A percentile compares a stretch with the other conserved stretches of the same genome.
Evolutionary conservation across 2,113 vertebrate genomes (phyloP).

Genomic region (Puntigrus tetrazona): DNA sequence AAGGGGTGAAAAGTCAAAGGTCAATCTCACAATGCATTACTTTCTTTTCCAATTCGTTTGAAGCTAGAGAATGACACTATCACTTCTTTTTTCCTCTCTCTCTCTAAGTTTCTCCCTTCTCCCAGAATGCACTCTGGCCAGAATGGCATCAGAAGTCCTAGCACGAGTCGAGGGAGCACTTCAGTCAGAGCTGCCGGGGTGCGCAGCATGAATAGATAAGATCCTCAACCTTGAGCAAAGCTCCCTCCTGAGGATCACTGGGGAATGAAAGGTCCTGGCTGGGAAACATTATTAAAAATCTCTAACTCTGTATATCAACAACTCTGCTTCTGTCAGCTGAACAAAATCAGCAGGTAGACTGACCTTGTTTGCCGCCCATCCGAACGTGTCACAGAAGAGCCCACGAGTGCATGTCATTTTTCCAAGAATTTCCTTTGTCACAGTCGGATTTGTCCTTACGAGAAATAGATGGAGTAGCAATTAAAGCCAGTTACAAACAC

Average conservation of each 20-base stretch:
- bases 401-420: background rate
- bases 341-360: conserved; percentile 19
- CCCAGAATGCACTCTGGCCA: conserved; percentile 17
- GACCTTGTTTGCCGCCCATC: conserved; percentile 34
- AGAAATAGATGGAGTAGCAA: background rate
- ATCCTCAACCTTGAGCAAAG: conserved; percentile 41
- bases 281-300: conserved; percentile 46
- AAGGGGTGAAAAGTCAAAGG: background rate
- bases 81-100: background rate
- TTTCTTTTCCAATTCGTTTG: background rate
- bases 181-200: conserved; percentile 27
- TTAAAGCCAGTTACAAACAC: background rate
- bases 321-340: background rate
- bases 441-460: background rate
- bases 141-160: conserved; percentile 25
- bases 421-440: conserved; percentile 2
- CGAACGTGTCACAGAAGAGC: background rate
- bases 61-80: conserved; percentile 12
- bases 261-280: conserved; percentile 38
- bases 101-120: background rate
- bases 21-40: background rate
- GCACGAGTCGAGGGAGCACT: conserved; percentile 23
- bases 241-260: conserved; percentile 28
- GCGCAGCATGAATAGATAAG: conserved; percentile 39
- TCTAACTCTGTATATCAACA: conserved; percentile 30